Percentiles rank a stretch among this genome's conserved stretches.
Conservation (phyloP, 1,140 invertebrate genomes). For the Platyura marginata region DNA sequence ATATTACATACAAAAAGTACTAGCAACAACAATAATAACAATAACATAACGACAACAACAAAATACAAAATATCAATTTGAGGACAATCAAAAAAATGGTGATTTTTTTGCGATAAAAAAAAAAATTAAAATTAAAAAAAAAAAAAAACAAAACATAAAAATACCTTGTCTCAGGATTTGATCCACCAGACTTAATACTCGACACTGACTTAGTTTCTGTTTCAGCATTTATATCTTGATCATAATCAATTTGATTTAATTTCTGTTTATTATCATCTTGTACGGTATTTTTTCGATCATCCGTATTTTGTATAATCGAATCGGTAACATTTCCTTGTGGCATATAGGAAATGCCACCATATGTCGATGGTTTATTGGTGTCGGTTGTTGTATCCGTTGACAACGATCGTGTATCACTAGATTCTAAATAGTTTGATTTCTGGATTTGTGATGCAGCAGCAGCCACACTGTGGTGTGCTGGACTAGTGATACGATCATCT, state of each 20-base stretch:
- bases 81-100: neutral
- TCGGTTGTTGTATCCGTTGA: neutral
- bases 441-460: neutral
- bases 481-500: conserved; percentile 16
- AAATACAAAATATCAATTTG: neutral
- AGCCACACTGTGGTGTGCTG: conserved; percentile 5
- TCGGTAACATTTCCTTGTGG: too few species aligned
- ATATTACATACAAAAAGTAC: neutral
- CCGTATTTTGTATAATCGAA: neutral
- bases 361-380: too few species aligned
- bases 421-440: conserved; percentile 10
- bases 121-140: conserved; percentile 1
- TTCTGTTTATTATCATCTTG: conserved; percentile 1
- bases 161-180: conserved; percentile 46
- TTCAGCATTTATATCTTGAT: conserved; percentile 68
- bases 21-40: neutral
- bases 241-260: conserved; percentile 16
- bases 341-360: too few species aligned
- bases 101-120: too few species aligned
- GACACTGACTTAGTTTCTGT: conserved; percentile 44
- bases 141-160: neutral
- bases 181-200: conserved; percentile 42
- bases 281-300: neutral
- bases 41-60: conserved; percentile 1
- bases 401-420: neutral